These are phyloP conservation scores for Amblyjoppa proteus DNA, from an alignment of 2,888 invertebrate genomes.

Conservation along the genomic window DNA sequence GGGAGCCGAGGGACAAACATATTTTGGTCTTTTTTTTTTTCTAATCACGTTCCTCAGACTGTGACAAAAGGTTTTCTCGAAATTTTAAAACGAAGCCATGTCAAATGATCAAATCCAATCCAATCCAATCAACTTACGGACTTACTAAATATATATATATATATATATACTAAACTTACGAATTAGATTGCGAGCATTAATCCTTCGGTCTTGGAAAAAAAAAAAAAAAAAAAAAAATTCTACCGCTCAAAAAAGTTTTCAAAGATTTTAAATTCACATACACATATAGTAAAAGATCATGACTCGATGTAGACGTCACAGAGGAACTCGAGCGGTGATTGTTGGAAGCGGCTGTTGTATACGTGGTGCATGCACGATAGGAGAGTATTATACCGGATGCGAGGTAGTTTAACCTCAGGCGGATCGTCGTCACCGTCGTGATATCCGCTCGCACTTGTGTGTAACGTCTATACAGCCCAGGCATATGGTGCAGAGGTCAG, in stretches of 20 bases:
- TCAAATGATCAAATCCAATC: no score
- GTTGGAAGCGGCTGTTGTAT: neutral
- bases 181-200: no score
- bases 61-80: neutral
- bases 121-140: no score
- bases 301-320: slow-evolving; percentile 47
- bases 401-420: slow-evolving; percentile 56
- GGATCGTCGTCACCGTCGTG: slow-evolving; percentile 56
- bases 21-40: neutral
- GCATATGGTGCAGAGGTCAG: slow-evolving; percentile 82
- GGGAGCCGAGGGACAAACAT: neutral
- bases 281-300: slow-evolving; percentile 18
- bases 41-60: neutral
- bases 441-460: slow-evolving; percentile 56
- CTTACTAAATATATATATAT: no score
- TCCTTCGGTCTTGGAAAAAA: no score
- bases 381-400: slow-evolving; percentile 61
- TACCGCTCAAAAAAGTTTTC: no score
- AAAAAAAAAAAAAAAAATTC: no score
- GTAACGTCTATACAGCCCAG: slow-evolving; percentile 69
- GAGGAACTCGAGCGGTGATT: slow-evolving; percentile 24
- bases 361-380: slow-evolving; percentile 19
- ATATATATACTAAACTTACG: no score
- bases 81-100: no score
- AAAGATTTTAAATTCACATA: no score